Evolutionary conservation across 2,888 invertebrate genomes (phyloP), one percentile per base, ranked within the genome.

Genomic region (Pterobdella sp.): DNA sequence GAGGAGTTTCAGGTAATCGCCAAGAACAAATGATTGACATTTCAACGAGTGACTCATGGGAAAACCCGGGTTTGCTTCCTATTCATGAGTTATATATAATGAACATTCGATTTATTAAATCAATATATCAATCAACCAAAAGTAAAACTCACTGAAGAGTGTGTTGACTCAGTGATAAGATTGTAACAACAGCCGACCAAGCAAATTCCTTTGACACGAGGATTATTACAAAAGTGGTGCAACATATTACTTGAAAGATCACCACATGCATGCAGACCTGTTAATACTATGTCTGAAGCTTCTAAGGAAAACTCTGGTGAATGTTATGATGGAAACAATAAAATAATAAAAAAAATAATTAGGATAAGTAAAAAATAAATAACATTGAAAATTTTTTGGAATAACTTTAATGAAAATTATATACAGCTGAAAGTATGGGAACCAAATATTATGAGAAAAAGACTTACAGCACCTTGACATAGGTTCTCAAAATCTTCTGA

Each of bases 161-260:
- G 22, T 26, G 56, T 80, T 66, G 77, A 74, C 69, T 83, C 82
- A 10, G 78, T 76, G 73, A 94, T 84, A 1, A 91, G 86, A 83
- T 94, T 92, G 84, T 93, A 94, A 81, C 94, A 94, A 81, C 94
- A 95, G 0, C 93, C 92, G 52, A 94, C 90, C 80, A 90, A 90
- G 79, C 91, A 89, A 0, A 93, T 81, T 0, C 88, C 87, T 74
- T 87, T 87, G 0, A 89, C 78, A 31, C 72, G 65, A 3, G 72
- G 64, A 74, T 87, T 87, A 0, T 89, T 77, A 18, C 74, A 60
- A 81, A 92, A 94, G 22, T 91, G 85, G 75, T 88, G 87, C 0
- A 93, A 84, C 63, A 89, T 89, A 18, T 88, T 88, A 0, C 91
- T 86, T 0, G 90, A 90, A 4, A 94, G 85, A 84, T 91, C 89